Base-by-base conservation (phyloP, 35 echinoderm and acorn worm genomes). In the Heliocidaris tuberculata region DNA sequence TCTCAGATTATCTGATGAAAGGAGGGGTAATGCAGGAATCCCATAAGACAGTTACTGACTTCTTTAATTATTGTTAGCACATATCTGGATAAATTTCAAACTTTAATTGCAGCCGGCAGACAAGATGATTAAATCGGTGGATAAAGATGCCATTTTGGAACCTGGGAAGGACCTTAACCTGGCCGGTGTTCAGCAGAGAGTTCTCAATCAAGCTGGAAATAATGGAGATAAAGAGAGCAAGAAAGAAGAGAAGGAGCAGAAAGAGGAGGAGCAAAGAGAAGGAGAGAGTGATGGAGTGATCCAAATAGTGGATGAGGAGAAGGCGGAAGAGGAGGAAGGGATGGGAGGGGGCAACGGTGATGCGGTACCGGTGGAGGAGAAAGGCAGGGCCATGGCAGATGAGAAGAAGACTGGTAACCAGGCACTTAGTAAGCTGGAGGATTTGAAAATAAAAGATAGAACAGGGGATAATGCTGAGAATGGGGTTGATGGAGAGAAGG, bases 61-160 rank as follows among this genome's bases (percentile, higher is more conserved):
- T 78, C 8, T 78, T 56, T 2, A 56, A 56, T 56, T 56, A 42
- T 78, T 78, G 19, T 78, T 78, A 27, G 27, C 3, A 78, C 65
- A n/a, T 29, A 7, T 27, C 65, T 78, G 65, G 65, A 89, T 48
- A 89, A 89, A 48, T 48, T 47, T 89, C 31, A 32, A 47, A 89
- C 87, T 89, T 89, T 89, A 32, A 32, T 89, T 89, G 42, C 94
- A 94, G 85, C 32, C 32, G 85, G 47, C 19, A 12, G 85, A 94
- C 24, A 85, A 30, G 71, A 50, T 31, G 70, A 85, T 47, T 49
- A 31, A 95, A 48, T 56, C 42, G 5, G 24, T 17, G 87, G 87
- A 89, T 89, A 88, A 95, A 86, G 94, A 19, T 31, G 85, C 35
- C 86, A 50, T 95, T 85, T 32, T 50, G 48, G n/a, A 95, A 86